Base-by-base conservation (phyloP, 2,113 vertebrate genomes). In the Acanthisitta chloris region DNA sequence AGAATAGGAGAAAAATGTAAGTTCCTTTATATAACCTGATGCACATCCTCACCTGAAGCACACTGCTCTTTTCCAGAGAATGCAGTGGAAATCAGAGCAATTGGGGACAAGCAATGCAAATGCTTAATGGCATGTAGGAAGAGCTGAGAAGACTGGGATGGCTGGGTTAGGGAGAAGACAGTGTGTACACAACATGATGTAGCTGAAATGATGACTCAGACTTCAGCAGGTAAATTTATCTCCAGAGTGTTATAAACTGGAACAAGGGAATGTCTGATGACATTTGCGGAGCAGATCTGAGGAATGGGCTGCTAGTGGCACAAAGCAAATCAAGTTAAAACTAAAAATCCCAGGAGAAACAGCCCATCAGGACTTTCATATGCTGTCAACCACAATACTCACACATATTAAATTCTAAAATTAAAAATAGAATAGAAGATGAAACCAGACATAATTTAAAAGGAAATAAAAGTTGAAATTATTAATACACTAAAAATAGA, bases 191-290 rank as follows among this genome's bases (percentile, higher is more conserved):
- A 59, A 91, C 42, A 45, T 16, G 36, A 72, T 79, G 34, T 19
- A 87, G 87, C 19, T 72, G 36, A 83, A 96, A 76, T 55, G 61
- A 84, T 91, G 94, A 96, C 66, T 97, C 81, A 96, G 87, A 58
- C 26, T 42, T 5, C 1, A 86, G 51, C 83, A 93, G 80, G 88
- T 92, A 94, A 72, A 91, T 89, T 92, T 94, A 70, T 87, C 90
- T 85, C 81, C 24, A 82, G 81, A 76, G 52, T 79, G 25, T 38
- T 70, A 92, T 82, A 92, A 92, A 89, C 36, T 45, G 34, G 57
- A 87, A 46, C 20, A 72, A 80, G 78, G 33, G 78, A 76, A 85
- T 57, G 70, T 72, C 78, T 86, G 70, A 87, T 92, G 84, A 82
- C 62, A 82, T 85, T 96, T 85, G 80, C 61, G 87, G 42, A 87